These are phyloP conservation scores for Acanthosepion pharaonis DNA, from an alignment of 2,888 invertebrate species.

Conservation along the genomic window DNA sequence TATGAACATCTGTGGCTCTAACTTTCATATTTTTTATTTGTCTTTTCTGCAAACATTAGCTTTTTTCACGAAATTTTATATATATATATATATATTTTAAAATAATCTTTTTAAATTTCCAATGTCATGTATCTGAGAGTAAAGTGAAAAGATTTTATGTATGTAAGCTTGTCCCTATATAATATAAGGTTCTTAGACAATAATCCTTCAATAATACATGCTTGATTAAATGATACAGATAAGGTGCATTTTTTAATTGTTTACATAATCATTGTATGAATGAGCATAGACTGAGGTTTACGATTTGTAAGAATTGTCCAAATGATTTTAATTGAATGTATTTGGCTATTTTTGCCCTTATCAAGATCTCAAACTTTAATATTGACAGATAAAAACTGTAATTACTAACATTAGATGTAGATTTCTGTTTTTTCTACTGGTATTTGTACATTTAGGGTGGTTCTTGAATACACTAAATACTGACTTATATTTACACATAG, in stretches of 20 bases:
- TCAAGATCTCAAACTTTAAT: background rate
- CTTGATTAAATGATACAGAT: background rate
- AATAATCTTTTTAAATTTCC: background rate
- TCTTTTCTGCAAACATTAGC: background rate
- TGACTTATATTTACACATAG: no score
- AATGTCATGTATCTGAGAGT: background rate
- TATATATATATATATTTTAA: no score
- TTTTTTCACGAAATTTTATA: no score
- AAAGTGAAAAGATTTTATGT: background rate
- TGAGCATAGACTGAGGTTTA: no score
- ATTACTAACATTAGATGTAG: background rate
- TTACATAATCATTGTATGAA: no score
- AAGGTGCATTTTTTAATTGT: no score
- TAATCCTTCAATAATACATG: background rate
- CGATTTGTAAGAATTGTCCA: no score
- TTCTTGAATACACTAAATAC: no score
- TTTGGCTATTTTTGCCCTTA: no score
- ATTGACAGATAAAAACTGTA: background rate
- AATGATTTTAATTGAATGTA: no score
- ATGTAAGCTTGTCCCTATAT: background rate
- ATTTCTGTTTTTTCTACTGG: background rate
- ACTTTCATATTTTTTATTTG: background rate
- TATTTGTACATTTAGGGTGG: no score
- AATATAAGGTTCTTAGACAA: background rate
- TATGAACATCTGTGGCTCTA: background rate